Conservation (phyloP, 2,113 vertebrate genomes). For the Trematocara marginatum region DNA sequence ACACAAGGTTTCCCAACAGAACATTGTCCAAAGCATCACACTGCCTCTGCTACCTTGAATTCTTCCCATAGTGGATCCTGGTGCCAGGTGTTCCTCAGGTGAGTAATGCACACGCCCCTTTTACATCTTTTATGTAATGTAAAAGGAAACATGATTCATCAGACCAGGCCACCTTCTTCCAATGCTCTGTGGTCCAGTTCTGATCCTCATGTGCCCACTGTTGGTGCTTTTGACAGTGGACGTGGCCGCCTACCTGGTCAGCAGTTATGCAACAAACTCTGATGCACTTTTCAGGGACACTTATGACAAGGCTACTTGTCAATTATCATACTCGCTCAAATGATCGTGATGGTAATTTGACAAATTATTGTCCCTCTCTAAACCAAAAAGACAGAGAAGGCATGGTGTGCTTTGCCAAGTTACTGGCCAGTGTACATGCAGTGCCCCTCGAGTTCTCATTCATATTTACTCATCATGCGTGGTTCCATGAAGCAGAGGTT, state of each 20-base stretch:
- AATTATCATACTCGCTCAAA: neutral
- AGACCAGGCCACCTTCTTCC: neutral
- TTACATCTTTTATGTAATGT: neutral
- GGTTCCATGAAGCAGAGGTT: neutral
- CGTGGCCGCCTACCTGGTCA: rapidly evolving
- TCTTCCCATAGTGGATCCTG: neutral
- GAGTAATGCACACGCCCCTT: neutral
- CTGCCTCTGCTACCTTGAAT: neutral
- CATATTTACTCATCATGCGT: neutral
- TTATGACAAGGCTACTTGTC: neutral
- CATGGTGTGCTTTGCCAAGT: neutral
- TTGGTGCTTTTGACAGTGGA: neutral
- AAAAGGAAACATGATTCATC: neutral
- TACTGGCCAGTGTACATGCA: neutral
- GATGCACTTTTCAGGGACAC: neutral
- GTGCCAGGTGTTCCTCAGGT: neutral
- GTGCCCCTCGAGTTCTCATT: neutral
- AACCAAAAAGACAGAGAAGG: neutral
- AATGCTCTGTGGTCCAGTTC: neutral
- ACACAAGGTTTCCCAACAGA: neutral
- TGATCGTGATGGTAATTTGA: neutral
- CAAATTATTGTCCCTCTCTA: neutral
- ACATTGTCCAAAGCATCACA: neutral
- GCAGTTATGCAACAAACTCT: neutral
- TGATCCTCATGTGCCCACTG: neutral